Base-by-base conservation (phyloP, 2,888 invertebrate genomes). In the Julus scandinavius region DNA sequence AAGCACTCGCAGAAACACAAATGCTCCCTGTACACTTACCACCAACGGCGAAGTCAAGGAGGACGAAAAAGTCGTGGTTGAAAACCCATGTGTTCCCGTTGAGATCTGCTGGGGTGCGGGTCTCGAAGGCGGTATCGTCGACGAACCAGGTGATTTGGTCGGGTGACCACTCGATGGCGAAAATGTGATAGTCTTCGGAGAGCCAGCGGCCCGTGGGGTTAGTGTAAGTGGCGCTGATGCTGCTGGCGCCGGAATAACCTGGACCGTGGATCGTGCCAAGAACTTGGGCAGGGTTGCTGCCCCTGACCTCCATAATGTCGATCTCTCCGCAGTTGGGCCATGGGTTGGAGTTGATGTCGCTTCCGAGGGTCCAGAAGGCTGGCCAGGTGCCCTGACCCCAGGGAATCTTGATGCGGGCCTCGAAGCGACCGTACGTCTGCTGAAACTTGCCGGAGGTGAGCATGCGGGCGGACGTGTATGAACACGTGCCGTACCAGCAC, bases 321-420 rank as follows among this genome's bases (percentile, higher is more conserved):
- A 85, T 88, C 17, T 88, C 88, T 1, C 88, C 88, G n/a, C 85
- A 85, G 40, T 11, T 6, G 0, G 88, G 88, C 88, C 88, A 88
- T 9, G 5, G 20, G 20, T 15, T 20, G 17, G 49, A 2, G 2
- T n/a, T 2, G 41, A 45, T 5, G 29, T 87, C 38, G 41, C 1
- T 2, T 38, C 87, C 87, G 3, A 87, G 13, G 2, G 38, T 7
- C 87, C 87, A 87, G n/a, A 87, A 87, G 15, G 80, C 87, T 1
- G 87, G 87, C 87, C 87, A 87, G 3, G 11, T 13, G 15, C 87
- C 87, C n/a, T 87, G 5, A n/a, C 83, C 83, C 1, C 1, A 17
- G n/a, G 87, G 87, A 2, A 80, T 3, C n/a, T 80, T 80, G 6
- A 87, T 20, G 2, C 87, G 29, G 83, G 87, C 80, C 20, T 87